phyloP scores from a whole-genome alignment of 2,888 invertebrate species.

The Drosophila quinaria region DNA sequence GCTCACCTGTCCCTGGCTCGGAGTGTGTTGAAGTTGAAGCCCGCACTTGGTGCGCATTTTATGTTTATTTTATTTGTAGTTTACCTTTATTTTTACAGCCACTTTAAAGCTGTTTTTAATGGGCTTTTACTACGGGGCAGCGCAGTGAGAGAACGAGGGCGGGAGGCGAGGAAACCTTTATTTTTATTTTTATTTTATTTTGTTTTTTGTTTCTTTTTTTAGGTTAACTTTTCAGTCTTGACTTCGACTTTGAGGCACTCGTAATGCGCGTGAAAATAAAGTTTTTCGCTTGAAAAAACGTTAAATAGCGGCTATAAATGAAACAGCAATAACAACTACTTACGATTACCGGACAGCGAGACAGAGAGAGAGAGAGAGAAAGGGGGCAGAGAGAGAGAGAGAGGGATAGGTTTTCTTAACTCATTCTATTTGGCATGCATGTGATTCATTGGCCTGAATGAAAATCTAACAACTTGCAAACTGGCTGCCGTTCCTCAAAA shows the following conservation, averaged over 20 bases:
- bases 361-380: not conserved
- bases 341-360: conserved; percentile 24
- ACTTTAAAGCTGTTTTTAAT: conserved; percentile 78
- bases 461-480: conserved; percentile 31
- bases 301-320: conserved; percentile 79
- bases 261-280: conserved; percentile 82
- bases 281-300: conserved; percentile 79
- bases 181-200: conserved; percentile 27
- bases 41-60: conserved; percentile 78
- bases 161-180: conserved; percentile 22
- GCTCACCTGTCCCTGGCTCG: conserved; percentile 19
- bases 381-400: not conserved
- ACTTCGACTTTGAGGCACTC: conserved; percentile 63
- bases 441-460: conserved; percentile 53
- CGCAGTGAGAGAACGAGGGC: conserved; percentile 1
- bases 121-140: conserved; percentile 62
- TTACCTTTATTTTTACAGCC: conserved; percentile 75
- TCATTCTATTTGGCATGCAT: conserved; percentile 25
- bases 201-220: conserved; percentile 25
- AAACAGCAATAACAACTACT: conserved; percentile 61
- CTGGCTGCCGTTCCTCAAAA: conserved; percentile 39
- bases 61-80: conserved; percentile 77
- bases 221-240: conserved; percentile 56
- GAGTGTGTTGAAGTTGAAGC: conserved; percentile 41
- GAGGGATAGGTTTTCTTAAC: conserved; percentile 11